Percentiles rank a stretch among this genome's conserved stretches.
Conservation (phyloP, 2,888 invertebrate genomes). For the Cerceris ruficornis region DNA sequence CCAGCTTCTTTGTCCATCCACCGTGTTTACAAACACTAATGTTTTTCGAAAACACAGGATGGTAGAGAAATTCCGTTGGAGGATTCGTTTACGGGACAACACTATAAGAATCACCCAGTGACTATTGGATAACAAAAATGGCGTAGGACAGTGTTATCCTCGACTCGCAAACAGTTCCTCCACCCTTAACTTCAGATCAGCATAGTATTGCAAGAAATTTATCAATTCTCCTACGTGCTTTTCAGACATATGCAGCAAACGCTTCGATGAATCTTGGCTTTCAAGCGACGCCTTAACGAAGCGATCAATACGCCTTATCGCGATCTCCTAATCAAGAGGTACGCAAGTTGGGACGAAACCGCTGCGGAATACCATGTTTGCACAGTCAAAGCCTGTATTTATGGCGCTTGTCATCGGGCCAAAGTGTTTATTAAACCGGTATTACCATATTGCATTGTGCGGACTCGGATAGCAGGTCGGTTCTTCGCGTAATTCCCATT, state of each 20-base stretch:
- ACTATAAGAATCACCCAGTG: no score
- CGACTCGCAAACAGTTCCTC: no score
- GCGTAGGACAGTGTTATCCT: no score
- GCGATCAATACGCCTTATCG: slow-evolving; percentile 66
- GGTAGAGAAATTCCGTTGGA: no score
- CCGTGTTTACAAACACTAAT: no score
- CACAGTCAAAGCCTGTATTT: slow-evolving; percentile 34
- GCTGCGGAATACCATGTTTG: slow-evolving; percentile 39
- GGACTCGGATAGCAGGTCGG: slow-evolving; percentile 11
- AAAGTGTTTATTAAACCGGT: slow-evolving; percentile 31
- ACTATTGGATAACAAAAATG: no score
- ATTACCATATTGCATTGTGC: slow-evolving; percentile 23
- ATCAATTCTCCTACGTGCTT: slow-evolving; percentile 7
- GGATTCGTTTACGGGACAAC: no score
- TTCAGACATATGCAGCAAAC: slow-evolving; percentile 4
- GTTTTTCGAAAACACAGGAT: no score
- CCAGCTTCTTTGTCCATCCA: no score
- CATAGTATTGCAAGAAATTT: no score
- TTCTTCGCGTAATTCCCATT: slow-evolving; percentile 18
- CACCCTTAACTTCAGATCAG: no score
- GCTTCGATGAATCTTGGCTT: slow-evolving; percentile 25
- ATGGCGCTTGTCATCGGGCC: slow-evolving; percentile 39
- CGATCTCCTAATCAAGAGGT: slow-evolving; percentile 52
- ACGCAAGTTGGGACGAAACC: slow-evolving; percentile 38
- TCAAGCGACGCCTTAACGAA: slow-evolving; percentile 60